Evolutionary conservation across 2,888 invertebrate species (phyloP).

Genomic region (Miltochrista miniata): DNA sequence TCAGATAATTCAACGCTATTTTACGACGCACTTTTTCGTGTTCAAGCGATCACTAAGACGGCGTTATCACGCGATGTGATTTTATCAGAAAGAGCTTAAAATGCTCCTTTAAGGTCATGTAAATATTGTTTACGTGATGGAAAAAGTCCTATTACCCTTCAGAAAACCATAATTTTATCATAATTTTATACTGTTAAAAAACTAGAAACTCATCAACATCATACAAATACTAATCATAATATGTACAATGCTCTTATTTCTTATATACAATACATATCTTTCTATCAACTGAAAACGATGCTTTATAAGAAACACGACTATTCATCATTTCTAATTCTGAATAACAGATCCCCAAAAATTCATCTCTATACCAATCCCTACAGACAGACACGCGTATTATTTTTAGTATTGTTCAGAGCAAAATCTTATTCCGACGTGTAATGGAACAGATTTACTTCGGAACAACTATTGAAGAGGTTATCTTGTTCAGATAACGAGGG

Average conservation of each 20-base stretch:
- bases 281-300: background rate
- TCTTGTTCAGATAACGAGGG: slow-evolving; percentile 39
- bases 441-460: slow-evolving; percentile 10
- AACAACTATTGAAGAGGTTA: slow-evolving; percentile 20
- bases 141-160: background rate
- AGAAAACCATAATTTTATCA: no score
- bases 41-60: slow-evolving; percentile 25
- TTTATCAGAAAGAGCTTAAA: slow-evolving; percentile 9
- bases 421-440: slow-evolving; percentile 16
- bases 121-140: background rate
- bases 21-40: slow-evolving; percentile 46
- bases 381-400: background rate
- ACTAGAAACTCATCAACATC: no score
- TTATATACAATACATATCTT: no score
- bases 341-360: no score
- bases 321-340: no score
- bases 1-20: slow-evolving; percentile 46
- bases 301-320: background rate
- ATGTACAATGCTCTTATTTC: no score
- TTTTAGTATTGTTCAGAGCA: slow-evolving; percentile 1
- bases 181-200: no score
- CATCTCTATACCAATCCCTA: no score
- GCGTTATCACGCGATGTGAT: slow-evolving; percentile 10
- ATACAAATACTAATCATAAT: no score
- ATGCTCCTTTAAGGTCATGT: slow-evolving; percentile 1